Evolutionary conservation across 2,888 invertebrate genomes (phyloP), one percentile per base, ranked within the genome.

Genomic region (Linyphia triangularis): DNA sequence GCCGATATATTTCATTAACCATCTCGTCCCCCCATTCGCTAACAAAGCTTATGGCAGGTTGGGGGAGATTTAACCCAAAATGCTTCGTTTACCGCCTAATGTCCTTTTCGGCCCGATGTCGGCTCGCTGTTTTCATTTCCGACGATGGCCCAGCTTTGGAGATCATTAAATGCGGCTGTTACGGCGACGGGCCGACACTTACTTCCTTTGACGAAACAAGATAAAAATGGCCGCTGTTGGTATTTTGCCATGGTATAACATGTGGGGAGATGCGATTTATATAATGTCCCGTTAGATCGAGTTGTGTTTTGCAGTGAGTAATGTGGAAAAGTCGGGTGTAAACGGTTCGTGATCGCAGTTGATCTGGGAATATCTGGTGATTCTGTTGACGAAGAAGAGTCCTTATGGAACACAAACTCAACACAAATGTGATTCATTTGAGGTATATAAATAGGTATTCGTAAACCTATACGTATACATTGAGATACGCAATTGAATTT

Each of bases 1-100:
- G 72, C 70, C 72, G 82, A 72, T 82, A 82, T 82, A 82, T 82
- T 82, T 82, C 82, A 82, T 82, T 82, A 82, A 82, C 82, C 70
- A 43, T 70, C 70, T n/a, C 51, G 43, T 69, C 69, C 22, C 51
- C 22, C 30, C 57, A 22, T 43, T 16, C n/a, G 51, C 69, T 59
- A 61, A 63, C 81, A 69, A 63, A 40, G 72, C 81, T 81, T 81
- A 81, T 81, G 81, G 63, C 30, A 30, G n/a, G n/a, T n/a, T 6
- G 65, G 65, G 51, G 33, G 70, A 82, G 82, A 82, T 72, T 72
- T 82, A 82, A 82, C 63, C 82, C 70, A 61, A 70, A 82, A 63
- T 72, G 72, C 72, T 82, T 82, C 72, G 72, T 82, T 82, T 72
- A 57, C 72, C 37, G 72, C 82, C 43, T 82, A 82, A 82, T 82